These are phyloP conservation scores for Rhea pennata DNA, from an alignment of 2,113 vertebrate species.

Conservation along the genomic window DNA sequence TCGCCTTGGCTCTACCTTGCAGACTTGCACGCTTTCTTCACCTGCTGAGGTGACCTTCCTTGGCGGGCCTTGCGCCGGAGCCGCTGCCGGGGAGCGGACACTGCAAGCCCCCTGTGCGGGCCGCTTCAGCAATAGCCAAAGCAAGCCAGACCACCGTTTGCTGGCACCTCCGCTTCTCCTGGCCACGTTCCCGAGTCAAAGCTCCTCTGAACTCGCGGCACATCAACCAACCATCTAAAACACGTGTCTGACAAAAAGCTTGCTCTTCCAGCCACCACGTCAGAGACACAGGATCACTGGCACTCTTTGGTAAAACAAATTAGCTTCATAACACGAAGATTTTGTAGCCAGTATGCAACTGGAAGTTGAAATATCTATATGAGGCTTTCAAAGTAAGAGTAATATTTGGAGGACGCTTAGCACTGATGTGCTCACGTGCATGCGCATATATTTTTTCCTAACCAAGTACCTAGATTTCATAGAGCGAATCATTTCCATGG, in stretches of 20 bases:
- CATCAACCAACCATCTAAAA: rapidly evolving
- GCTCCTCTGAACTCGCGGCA: background rate
- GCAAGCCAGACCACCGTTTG: rapidly evolving
- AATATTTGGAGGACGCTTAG: background rate
- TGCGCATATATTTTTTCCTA: rapidly evolving
- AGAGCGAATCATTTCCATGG: background rate
- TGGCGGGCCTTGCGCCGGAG: background rate
- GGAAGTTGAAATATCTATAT: background rate
- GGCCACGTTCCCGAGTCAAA: background rate
- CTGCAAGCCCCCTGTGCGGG: background rate
- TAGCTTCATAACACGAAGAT: background rate
- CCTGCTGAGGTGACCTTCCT: background rate
- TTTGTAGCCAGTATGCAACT: background rate
- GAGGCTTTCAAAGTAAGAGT: background rate
- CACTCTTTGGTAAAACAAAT: background rate
- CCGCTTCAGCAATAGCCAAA: background rate
- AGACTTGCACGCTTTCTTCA: background rate
- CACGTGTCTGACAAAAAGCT: background rate
- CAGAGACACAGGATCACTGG: background rate
- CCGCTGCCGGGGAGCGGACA: background rate
- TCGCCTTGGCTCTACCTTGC: background rate
- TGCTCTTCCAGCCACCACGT: background rate
- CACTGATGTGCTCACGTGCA: background rate
- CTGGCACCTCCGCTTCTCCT: background rate
- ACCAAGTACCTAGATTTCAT: background rate